Base-by-base conservation (phyloP, 1,140 invertebrate genomes). In the Bombus soroeensis region DNA sequence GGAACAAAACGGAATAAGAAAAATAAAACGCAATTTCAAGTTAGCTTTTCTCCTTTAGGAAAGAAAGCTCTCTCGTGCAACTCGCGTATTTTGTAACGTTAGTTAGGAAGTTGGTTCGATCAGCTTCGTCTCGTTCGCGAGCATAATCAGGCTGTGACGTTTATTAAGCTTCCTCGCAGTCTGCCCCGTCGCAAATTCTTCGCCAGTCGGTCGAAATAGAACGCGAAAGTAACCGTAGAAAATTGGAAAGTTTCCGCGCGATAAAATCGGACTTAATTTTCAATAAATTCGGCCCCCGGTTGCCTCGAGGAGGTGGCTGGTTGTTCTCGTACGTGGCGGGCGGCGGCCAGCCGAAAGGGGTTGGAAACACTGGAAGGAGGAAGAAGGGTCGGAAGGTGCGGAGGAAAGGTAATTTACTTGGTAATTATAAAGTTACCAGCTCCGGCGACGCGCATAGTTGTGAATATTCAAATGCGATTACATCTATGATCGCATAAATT, bases 211-310 rank as follows among this genome's bases (percentile, higher is more conserved):
- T 90, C 81, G 91, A 91, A 91, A 91, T 91, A 91, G 91, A 88
- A 88, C 85, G 85, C 86, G 87, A 92, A 92, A 93, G 90, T 93
- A 91, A 92, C 88, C 89, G 89, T 87, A 87, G 92, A 93, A 93
- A 93, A 93, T 93, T 92, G 91, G 93, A 93, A 94, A 93, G 84
- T 94, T 93, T 93, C 93, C 92, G 86, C 89, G 89, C 92, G 91
- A 94, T 93, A 94, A 94, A 94, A 93, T 93, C 92, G 87, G 90
- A 91, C 92, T 93, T 94, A 94, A 93, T 94, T 93, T 93, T 94
- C 93, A 93, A 93, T 93, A 93, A 93, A 93, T 93, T 92, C 87
- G 82, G 86, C 85, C 85, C 34, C 83, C 47, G 43, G 53, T 68
- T 47, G 57, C 70, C 71, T n/a, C n/a, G 41, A 66, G 41, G 68